Conservation (phyloP, 2,113 vertebrate species). For the Cyanoramphus novaezelandiae region DNA sequence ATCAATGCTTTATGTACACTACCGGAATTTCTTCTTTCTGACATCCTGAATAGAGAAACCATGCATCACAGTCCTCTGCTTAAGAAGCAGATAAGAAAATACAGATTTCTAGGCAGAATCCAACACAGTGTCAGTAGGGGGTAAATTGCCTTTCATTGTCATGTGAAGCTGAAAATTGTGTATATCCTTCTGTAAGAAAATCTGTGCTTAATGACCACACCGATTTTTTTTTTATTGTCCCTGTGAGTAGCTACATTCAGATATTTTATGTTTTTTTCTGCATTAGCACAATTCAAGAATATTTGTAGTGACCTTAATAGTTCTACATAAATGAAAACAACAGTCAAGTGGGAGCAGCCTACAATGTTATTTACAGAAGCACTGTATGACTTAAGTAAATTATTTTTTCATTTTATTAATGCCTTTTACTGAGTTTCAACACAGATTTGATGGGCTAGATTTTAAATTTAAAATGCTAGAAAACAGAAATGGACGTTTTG, state of each 20-base stretch:
- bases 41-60: background rate
- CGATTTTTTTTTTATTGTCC: background rate
- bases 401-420: background rate
- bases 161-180: background rate
- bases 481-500: background rate
- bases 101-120: background rate
- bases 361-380: background rate
- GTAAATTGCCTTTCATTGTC: background rate
- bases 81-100: background rate
- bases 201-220: background rate
- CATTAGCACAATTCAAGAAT: background rate
- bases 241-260: accelerated
- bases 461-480: background rate
- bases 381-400: background rate
- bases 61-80: background rate
- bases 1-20: background rate
- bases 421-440: background rate
- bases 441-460: background rate
- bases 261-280: background rate
- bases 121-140: background rate
- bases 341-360: background rate
- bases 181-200: background rate
- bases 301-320: background rate
- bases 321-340: background rate
- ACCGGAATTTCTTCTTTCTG: background rate